A percentile compares a stretch with the other conserved stretches of the same genome.
Evolutionary conservation across 1,140 invertebrate species (phyloP).

Genomic region (Tenebrio molitor): DNA sequence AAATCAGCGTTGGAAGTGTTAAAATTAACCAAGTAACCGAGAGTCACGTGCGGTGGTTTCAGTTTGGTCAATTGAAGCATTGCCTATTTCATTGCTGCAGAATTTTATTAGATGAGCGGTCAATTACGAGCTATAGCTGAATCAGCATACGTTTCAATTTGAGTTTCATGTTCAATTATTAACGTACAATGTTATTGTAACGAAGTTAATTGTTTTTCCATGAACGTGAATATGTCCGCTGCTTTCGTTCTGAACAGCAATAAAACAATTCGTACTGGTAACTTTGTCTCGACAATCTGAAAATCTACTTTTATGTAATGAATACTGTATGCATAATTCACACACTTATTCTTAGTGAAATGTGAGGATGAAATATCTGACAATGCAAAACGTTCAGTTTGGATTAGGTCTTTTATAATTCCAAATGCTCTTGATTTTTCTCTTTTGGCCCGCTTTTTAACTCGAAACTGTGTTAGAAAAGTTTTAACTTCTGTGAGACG

Average conservation of each 20-base stretch:
- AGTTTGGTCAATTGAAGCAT: conserved; percentile 39
- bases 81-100: conserved; percentile 38
- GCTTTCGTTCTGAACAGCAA: conserved; percentile 23
- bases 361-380: no score
- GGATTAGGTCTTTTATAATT: no score
- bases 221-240: conserved; percentile 32
- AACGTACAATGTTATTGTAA: conserved; percentile 39
- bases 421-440: no score
- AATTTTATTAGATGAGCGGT: conserved; percentile 39
- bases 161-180: conserved; percentile 39
- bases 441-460: no score
- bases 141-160: conserved; percentile 40
- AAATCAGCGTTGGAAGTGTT: conserved; percentile 34
- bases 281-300: conserved; percentile 4
- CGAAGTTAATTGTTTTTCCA: conserved; percentile 40
- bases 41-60: conserved; percentile 34
- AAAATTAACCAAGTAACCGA: conserved; percentile 38
- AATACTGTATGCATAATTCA: no score
- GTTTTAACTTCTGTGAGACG: no score
- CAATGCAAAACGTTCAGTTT: no score
- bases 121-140: conserved; percentile 38
- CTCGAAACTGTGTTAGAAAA: no score
- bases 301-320: no score
- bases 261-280: conserved; percentile 20
- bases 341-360: no score